Base-by-base conservation (phyloP, 2,888 invertebrate genomes). In the Tachina grossa region DNA sequence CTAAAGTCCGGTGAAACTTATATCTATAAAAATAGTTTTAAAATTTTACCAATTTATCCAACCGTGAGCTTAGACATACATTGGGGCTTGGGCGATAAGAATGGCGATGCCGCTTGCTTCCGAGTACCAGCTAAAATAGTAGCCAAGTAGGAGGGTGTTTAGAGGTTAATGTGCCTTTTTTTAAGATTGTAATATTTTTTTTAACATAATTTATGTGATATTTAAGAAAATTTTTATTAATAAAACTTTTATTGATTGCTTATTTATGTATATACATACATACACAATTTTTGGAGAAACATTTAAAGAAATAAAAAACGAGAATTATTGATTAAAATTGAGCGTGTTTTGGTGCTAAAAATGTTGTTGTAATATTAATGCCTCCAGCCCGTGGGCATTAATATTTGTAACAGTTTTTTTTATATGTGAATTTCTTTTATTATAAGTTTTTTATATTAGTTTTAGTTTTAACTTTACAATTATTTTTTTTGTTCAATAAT, bases 1-100 rank as follows among this genome's bases (percentile, higher is more conserved):
- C 92, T 97, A 63, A 94, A 95, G 88, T 94, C 95, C 9, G 96
- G 95, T 59, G 93, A 93, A 83, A 94, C 94, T 16, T 97, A 97
- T 89, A 87, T 94, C 9, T 97, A 96, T 92, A 96, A 94, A 89
- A 95, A 95, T 88, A 91, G 92, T 72, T 94, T 96, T 87, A 93
- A 94, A 45, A 90, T 96, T 8, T 90, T 93, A 8, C 86, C 88
- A 0, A 88, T 94, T 31, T 95, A 95, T 88, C 95, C 95, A 1
- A 88, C 89, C 0, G 89, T 95, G 3, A 91, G 92, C 31, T 89
- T 94, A n/a, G 92, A 92, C 10, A 95, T 96, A 0, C 94, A 95
- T 87, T 96, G 96, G 95, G 94, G 94, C 1, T 91, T 96, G 68
- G 91, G 90, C 39, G 92, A 93, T 22, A 90, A 91, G 5, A 89